phyloP scores from a whole-genome alignment of 2,888 invertebrate genomes.

The Willowsia nigromaculata region DNA sequence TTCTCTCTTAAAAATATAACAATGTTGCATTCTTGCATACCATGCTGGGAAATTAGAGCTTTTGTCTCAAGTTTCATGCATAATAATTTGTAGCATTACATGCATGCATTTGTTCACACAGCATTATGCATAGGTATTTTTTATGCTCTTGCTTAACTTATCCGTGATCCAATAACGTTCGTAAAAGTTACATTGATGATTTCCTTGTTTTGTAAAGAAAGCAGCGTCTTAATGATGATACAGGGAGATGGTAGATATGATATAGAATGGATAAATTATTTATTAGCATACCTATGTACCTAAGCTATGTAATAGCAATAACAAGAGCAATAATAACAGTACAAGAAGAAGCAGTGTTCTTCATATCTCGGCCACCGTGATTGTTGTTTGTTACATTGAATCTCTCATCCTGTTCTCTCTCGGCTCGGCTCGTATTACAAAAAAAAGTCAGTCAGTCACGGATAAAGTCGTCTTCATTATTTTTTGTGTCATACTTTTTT shows the following conservation, averaged over 20 bases:
- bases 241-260: background rate
- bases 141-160: constrained; percentile 9
- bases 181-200: background rate
- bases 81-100: background rate
- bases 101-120: background rate
- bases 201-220: constrained; percentile 31
- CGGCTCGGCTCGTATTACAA: constrained; percentile 22
- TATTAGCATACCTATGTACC: background rate
- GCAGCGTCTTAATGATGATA: constrained; percentile 32
- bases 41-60: constrained; percentile 50
- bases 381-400: constrained; percentile 38
- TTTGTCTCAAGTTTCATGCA: constrained; percentile 49
- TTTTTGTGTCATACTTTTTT: constrained; percentile 34
- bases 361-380: constrained; percentile 55
- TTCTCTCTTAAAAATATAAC: background rate
- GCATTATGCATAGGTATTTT: background rate
- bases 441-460: constrained; percentile 57
- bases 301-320: background rate
- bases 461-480: constrained; percentile 45
- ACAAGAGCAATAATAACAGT: constrained; percentile 4
- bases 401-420: constrained; percentile 27
- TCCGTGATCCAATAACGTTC: constrained; percentile 16
- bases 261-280: constrained; percentile 8
- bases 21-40: background rate
- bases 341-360: background rate